Base-by-base conservation (phyloP, 1,140 invertebrate genomes). In the Atopsyche davidsoni region DNA sequence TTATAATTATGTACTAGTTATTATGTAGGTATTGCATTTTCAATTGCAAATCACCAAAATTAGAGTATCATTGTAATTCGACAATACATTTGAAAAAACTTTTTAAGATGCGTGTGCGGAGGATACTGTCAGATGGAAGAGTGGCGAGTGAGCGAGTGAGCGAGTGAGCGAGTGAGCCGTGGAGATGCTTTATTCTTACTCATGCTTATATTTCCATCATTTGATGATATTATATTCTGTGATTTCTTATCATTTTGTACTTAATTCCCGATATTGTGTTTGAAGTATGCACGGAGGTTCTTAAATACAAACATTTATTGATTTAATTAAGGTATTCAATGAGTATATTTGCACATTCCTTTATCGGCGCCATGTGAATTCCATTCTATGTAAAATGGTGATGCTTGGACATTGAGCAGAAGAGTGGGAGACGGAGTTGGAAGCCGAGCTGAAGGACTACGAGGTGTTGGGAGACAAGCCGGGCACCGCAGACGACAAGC, bases 391-490 rank as follows among this genome's bases (percentile, higher is more conserved):
- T n/a, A n/a, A n/a, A n/a, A n/a, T n/a, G n/a, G n/a, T n/a, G n/a
- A n/a, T n/a, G n/a, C n/a, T n/a, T n/a, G n/a, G n/a, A n/a, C 72
- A 82, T 43, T 53, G 39, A 32, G 85, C 90, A 79, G 87, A 92
- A 74, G 87, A 92, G 75, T 92, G 90, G 89, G 90, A 94, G 75
- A 86, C 87, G 62, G 91, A 94, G 72, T 75, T 94, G 63, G 88
- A 92, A 68, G 87, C 87, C 39, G 90, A 94, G 75, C 77, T 94
- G 54, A 88, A 92, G 70, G 90, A 94, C 65, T 94, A 89, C 69
- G 91, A 95, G 68, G 85, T 94, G 46, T 86, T 93, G 6, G 81
- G 80, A 50, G 75, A 76, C 52, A 53, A 51, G 45, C 41, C 45
- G 23, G 35, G 3, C 3, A 58, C 59, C 2, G 59, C 48, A 3